Percentiles rank a stretch among this genome's conserved stretches.
Evolutionary conservation across 2,888 invertebrate species (phyloP).

Genomic region (Agonopterix heracliana): DNA sequence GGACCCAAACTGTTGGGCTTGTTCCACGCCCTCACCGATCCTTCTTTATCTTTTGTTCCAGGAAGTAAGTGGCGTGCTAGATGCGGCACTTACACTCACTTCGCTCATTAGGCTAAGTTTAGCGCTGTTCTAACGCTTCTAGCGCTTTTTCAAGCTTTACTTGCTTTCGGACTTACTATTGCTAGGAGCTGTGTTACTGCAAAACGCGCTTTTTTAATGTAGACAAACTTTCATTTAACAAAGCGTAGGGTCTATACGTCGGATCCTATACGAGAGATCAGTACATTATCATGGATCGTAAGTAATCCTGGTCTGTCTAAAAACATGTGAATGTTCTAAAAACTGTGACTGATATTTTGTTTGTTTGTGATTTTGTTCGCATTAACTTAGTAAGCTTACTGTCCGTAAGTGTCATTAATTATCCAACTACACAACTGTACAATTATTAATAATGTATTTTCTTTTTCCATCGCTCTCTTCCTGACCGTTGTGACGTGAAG

Average conservation of each 20-base stretch:
- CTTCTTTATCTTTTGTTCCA: conserved; percentile 74
- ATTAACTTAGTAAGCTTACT: conserved; percentile 40
- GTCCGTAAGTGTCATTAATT: conserved; percentile 27
- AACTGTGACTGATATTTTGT: conserved; percentile 15
- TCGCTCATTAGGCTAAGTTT: conserved; percentile 65
- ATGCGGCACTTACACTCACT: conserved; percentile 66
- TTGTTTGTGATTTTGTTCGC: conserved; percentile 22
- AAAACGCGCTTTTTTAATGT: conserved; percentile 39
- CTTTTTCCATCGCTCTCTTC: conserved; percentile 56
- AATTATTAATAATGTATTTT: conserved; percentile 49
- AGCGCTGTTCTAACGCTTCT: conserved; percentile 58
- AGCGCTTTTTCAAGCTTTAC: conserved; percentile 55
- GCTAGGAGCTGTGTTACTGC: conserved; percentile 41
- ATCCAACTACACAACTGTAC: conserved; percentile 23
- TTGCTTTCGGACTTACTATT: conserved; percentile 55
- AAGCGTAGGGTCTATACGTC: conserved; percentile 17
- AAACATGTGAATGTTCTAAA: conserved; percentile 15
- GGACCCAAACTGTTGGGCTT: conserved; percentile 48
- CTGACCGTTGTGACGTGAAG: conserved; percentile 61
- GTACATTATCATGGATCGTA: conserved; percentile 26
- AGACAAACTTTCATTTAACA: conserved; percentile 34
- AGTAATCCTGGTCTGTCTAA: conserved; percentile 43
- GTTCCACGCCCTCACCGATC: conserved; percentile 66
- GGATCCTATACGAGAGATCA: conserved; percentile 32
- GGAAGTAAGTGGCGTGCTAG: conserved; percentile 76